Conservation (phyloP, 2,888 invertebrate species). For the Tachystola acroxantha region DNA sequence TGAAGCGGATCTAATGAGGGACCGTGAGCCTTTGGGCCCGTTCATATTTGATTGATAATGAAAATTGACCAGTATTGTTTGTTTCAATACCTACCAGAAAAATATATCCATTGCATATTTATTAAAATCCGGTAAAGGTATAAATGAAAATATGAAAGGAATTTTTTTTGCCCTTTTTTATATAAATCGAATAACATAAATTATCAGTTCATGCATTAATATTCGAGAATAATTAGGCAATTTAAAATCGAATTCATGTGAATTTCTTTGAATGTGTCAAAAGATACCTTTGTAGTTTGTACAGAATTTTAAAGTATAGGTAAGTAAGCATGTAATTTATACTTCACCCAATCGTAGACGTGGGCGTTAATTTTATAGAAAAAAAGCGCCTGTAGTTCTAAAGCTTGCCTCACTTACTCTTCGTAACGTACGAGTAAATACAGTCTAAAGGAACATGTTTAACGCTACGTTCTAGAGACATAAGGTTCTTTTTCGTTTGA, state of each 20-base stretch:
- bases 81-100: not conserved
- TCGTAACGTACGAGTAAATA: too few species aligned
- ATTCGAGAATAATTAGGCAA: too few species aligned
- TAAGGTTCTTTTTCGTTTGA: slow-evolving; percentile 18
- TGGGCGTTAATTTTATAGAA: slow-evolving; percentile 41
- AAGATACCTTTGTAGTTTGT: too few species aligned
- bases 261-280: too few species aligned
- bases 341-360: slow-evolving; percentile 51
- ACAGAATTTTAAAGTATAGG: too few species aligned
- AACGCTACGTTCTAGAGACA: slow-evolving; percentile 15
- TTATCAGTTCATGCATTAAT: too few species aligned
- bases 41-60: not conserved
- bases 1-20: slow-evolving; percentile 44
- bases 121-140: not conserved
- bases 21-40: slow-evolving; percentile 7
- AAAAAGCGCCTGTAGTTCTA: slow-evolving; percentile 68
- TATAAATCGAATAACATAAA: too few species aligned
- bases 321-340: slow-evolving; percentile 37
- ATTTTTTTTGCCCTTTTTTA: too few species aligned
- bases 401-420: slow-evolving; percentile 1
- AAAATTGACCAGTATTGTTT: not conserved
- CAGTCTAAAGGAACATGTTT: not conserved
- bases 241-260: too few species aligned
- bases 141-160: not conserved
- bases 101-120: not conserved